Evolutionary conservation across 2,113 vertebrate genomes (phyloP).

Genomic region (Peucedramus taeniatus): DNA sequence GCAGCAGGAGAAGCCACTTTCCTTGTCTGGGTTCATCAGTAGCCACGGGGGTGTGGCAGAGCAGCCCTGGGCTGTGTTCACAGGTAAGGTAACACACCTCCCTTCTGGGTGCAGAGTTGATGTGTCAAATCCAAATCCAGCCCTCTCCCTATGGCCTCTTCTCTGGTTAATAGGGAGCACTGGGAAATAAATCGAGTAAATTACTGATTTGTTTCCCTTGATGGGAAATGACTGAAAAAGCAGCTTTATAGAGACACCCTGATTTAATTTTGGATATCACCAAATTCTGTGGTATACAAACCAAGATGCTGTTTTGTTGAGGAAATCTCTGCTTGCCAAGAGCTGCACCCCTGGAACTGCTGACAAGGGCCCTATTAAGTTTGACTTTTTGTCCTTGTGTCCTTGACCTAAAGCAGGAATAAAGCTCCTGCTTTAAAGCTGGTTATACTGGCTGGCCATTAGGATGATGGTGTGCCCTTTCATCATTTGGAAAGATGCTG

Average conservation of each 20-base stretch:
- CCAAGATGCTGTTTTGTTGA: background rate
- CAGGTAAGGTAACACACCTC: background rate
- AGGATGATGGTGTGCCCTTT: background rate
- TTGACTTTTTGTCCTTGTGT: background rate
- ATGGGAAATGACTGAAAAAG: background rate
- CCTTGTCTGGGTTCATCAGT: too few species aligned
- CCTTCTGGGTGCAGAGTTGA: background rate
- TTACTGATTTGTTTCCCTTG: background rate
- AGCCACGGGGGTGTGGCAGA: background rate
- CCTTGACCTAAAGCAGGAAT: background rate
- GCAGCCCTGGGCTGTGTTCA: background rate
- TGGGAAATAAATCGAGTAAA: background rate
- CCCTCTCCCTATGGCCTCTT: background rate
- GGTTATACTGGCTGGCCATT: background rate
- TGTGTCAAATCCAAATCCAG: accelerated
- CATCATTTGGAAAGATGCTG: background rate
- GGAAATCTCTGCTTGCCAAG: background rate
- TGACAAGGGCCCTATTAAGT: background rate
- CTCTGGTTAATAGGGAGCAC: background rate
- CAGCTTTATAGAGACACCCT: background rate
- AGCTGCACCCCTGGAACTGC: background rate
- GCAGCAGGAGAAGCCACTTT: background rate
- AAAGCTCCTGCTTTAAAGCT: background rate
- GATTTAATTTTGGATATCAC: background rate
- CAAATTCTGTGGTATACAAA: background rate